Conservation (phyloP, 2,113 vertebrate genomes). For the Emydocephalus ijimae region DNA sequence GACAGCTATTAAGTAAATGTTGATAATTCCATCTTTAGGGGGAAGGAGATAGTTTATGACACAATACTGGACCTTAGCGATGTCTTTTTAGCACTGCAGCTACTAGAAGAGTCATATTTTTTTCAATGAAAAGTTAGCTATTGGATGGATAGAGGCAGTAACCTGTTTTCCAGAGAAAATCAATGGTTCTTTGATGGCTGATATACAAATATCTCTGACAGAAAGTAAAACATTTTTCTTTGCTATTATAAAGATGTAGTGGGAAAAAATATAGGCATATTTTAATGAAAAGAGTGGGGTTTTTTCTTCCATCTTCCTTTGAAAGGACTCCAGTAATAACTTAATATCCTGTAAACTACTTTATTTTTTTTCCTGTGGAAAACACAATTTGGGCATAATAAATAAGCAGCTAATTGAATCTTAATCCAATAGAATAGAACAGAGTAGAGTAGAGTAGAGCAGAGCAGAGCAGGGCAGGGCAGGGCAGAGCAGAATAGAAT, state of each 20-base stretch:
- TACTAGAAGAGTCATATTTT: neutral
- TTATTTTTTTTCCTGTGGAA: neutral
- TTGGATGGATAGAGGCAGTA: neutral
- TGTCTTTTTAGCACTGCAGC: neutral
- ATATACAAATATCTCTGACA: neutral
- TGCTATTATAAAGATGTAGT: neutral
- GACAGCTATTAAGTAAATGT: slow-evolving; percentile 29
- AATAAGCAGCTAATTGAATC: neutral
- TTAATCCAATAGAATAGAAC: too few species aligned
- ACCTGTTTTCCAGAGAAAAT: neutral
- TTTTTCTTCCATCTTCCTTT: neutral
- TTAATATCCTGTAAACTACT: neutral
- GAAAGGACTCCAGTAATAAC: neutral
- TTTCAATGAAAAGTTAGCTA: neutral
- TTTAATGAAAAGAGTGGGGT: neutral
- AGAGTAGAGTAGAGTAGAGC: too few species aligned
- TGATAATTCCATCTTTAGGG: slow-evolving; percentile 28
- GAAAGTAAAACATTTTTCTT: neutral
- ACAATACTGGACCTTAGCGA: neutral
- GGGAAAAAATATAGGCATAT: neutral
- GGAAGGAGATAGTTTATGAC: neutral
- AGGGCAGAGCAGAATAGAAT: too few species aligned
- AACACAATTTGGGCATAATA: neutral
- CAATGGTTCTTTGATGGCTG: neutral
- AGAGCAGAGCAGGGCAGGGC: too few species aligned